Base-by-base conservation (phyloP, 2,113 vertebrate species). In the Notarius quadriscutis region DNA sequence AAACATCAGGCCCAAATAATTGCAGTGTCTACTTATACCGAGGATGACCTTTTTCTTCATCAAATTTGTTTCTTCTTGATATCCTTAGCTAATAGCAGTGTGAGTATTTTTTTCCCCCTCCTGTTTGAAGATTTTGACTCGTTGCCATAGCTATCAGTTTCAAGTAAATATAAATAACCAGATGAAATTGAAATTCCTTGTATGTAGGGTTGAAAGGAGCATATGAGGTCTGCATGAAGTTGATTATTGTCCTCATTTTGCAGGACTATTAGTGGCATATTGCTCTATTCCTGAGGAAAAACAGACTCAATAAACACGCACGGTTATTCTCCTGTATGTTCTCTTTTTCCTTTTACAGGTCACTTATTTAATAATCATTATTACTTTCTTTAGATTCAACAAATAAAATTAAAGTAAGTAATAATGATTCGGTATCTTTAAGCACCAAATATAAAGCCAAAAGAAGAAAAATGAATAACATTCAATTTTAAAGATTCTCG, bases 61-160 rank as follows among this genome's bases (percentile, higher is more conserved):
- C 53, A 9, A 20, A 48, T 48, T 20, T 9, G 8, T 72, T 74
- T 48, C 34, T 74, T 74, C 50, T 25, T 77, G 14, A 6, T 77
- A n/a, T 51, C 22, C 30, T 81, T 81, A 41, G 41, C 18, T 62
- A 62, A 81, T 0, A 0, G 1, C 57, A 41, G 4, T 7, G 1
- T 7, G 3, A 22, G 18, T 74, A 20, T 20, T 27, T 1, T 1
- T 17, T 8, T n/a, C n/a, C 8, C 34, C 22, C 30, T 62, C 18
- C 79, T 22, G 1, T 11, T 34, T n/a, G 78, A 60, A 41, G 27
- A 30, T 57, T 3, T 58, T 22, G 79, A 48, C 48, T 14, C 20
- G 30, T 81, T 81, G 79, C 79, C 58, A 81, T 81, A 34, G 78
- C 41, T 41, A 81, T 22, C 78, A 2, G 10, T 60, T 60, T 81